Evolutionary conservation across 1,140 invertebrate genomes (phyloP).

Genomic region (Agrilus planipennis): DNA sequence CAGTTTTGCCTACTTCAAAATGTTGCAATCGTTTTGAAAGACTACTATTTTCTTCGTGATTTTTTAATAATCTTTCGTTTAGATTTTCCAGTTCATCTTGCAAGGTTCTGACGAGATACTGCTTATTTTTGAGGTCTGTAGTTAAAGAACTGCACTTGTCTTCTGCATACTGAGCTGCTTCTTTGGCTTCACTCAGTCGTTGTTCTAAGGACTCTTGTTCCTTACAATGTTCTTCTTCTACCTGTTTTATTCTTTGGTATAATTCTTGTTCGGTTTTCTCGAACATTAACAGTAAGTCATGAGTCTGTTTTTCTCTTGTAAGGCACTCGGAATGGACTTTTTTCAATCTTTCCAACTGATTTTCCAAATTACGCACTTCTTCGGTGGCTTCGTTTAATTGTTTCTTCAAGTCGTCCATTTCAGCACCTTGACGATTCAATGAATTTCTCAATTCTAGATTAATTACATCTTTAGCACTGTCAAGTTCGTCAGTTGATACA

Average conservation of each 20-base stretch:
- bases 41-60: conserved; percentile 66
- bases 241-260: conserved; percentile 52
- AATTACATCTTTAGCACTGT: conserved; percentile 27
- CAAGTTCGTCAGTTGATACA: conserved; percentile 46
- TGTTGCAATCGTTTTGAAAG: conserved; percentile 57
- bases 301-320: conserved; percentile 51
- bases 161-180: conserved; percentile 36
- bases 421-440: conserved; percentile 47
- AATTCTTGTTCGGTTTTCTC: conserved; percentile 61
- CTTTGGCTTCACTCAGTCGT: conserved; percentile 33
- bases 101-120: conserved; percentile 41
- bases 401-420: conserved; percentile 58
- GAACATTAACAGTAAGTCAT: conserved; percentile 54
- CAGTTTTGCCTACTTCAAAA: conserved; percentile 43
- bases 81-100: conserved; percentile 44
- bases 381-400: conserved; percentile 43
- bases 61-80: conserved; percentile 44
- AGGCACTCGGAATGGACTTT: conserved; percentile 50
- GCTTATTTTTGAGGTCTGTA: conserved; percentile 48
- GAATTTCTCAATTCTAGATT: conserved; percentile 15
- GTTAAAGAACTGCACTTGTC: conserved; percentile 48
- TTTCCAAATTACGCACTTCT: conserved; percentile 25
- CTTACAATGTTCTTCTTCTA: conserved; percentile 53
- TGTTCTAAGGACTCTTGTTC: conserved; percentile 42
- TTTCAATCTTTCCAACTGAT: conserved; percentile 39